These are phyloP conservation scores for Pogonus chalceus DNA, from an alignment of 1,140 invertebrate genomes.

Conservation along the genomic window DNA sequence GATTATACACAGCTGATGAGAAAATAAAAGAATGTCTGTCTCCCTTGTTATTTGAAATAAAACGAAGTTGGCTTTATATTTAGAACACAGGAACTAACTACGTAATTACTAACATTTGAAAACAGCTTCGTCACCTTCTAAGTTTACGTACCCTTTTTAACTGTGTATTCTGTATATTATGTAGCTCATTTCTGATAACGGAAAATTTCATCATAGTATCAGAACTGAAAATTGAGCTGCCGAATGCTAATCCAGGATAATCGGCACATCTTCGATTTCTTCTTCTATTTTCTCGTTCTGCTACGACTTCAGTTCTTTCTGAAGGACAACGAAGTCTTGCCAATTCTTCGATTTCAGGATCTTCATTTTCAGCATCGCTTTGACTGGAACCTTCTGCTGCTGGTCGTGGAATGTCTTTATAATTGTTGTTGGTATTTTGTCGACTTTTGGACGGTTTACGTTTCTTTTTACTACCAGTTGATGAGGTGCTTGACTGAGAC, in stretches of 20 bases:
- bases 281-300: conserved; percentile 67
- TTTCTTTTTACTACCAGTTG: conserved; percentile 9
- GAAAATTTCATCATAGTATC: conserved; percentile 97
- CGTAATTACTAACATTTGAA: too few relatives aligned
- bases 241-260: conserved; percentile 85
- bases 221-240: conserved; percentile 85
- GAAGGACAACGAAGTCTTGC: conserved; percentile 75
- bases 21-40: too few relatives aligned
- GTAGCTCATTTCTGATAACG: conserved; percentile 91
- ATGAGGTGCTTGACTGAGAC: too few relatives aligned
- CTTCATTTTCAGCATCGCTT: conserved; percentile 42
- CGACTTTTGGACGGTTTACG: conserved; percentile 13
- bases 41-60: too few relatives aligned
- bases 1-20: too few relatives aligned
- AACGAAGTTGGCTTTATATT: too few relatives aligned
- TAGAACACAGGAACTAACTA: too few relatives aligned
- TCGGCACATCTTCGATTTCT: conserved; percentile 70
- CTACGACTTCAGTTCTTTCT: conserved; percentile 75
- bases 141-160: conserved; percentile 81
- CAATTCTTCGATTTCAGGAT: conserved; percentile 66
- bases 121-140: conserved; percentile 6
- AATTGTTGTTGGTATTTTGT: conserved; percentile 1
- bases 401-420: conserved; percentile 26
- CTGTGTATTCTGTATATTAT: conserved; percentile 94
- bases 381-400: conserved; percentile 38